Evolutionary conservation across 2,113 vertebrate genomes (phyloP), one percentile per base, ranked within the genome.

Genomic region (Trematomus loennbergii): DNA sequence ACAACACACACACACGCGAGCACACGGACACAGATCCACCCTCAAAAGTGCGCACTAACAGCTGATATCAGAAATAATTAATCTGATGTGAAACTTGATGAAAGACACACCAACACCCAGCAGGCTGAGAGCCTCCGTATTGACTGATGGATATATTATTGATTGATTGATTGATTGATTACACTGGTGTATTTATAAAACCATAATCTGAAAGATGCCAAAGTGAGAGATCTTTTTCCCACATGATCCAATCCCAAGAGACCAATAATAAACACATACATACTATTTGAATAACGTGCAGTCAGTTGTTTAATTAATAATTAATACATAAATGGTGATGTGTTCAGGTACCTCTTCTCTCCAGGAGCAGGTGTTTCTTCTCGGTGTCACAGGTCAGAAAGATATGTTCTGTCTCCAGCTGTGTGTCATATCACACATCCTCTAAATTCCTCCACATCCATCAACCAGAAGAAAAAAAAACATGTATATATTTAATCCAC

Each of bases 371-470:
- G 40, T 80, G 66, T 86, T 75, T 70, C 40, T 71, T 79, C 75
- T 45, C 45, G 12, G 88, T 60, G 81, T 77, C 88, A 75, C 80
- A 58, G 75, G 43, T 87, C 65, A 84, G 36, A 65, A 75, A 79
- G 64, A 79, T 73, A 72, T 83, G 40, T 73, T 79, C 58, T 12
- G 73, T 59, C 77, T 81, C 71, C 81, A 79, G 81, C 53, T 79
- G 81, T 79, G 78, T 16, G 50, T 78, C 77, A 58, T 45, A 25
- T 83, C 71, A 70, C 59, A 54, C 33, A 59, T 15, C 7, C 3
- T 5, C 1, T 57, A 57, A 43, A 71, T 48, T 66, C 73, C 53
- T 78, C 46, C 29, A 25, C 40, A 18, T 79, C 83, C 75, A 76
- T 69, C 10, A 69, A 84, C 16, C 63, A 15, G 1, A 60, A 11